Conservation (phyloP, 2,797 vertebrate species). For the Cirrhinus molitorella region DNA sequence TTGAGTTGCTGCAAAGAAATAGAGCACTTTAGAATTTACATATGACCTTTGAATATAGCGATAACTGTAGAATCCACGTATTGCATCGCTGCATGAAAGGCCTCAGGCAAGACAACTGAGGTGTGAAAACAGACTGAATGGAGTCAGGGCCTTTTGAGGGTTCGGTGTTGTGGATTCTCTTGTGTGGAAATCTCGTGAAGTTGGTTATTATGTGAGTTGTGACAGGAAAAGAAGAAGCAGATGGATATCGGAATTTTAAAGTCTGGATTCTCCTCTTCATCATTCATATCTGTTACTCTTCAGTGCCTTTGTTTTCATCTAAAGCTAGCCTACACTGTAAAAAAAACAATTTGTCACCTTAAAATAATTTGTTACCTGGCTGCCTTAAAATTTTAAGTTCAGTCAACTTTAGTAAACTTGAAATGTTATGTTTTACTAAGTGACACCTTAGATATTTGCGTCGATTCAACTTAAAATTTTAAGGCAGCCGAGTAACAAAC, state of each 20-base stretch:
- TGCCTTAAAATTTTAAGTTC: too few species aligned
- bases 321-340: too few species aligned
- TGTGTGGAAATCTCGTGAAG: conserved; percentile 27
- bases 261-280: background rate
- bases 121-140: conserved; percentile 47
- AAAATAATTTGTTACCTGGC: too few species aligned
- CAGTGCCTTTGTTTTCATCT: background rate
- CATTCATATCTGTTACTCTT: background rate
- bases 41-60: conserved; percentile 44
- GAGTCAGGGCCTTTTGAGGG: conserved; percentile 23
- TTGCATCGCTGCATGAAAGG: conserved; percentile 25
- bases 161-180: background rate
- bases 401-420: too few species aligned
- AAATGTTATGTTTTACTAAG: too few species aligned
- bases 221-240: background rate
- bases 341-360: too few species aligned
- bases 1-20: conserved; percentile 32
- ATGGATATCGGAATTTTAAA: conserved; percentile 1
- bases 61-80: conserved; percentile 27
- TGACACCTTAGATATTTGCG: too few species aligned
- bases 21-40: conserved; percentile 39
- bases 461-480: too few species aligned
- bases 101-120: conserved; percentile 25
- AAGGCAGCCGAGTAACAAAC: too few species aligned
- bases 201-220: background rate